Evolutionary conservation across 2,113 vertebrate species (phyloP).

Genomic region (Triplophysa dalaica): DNA sequence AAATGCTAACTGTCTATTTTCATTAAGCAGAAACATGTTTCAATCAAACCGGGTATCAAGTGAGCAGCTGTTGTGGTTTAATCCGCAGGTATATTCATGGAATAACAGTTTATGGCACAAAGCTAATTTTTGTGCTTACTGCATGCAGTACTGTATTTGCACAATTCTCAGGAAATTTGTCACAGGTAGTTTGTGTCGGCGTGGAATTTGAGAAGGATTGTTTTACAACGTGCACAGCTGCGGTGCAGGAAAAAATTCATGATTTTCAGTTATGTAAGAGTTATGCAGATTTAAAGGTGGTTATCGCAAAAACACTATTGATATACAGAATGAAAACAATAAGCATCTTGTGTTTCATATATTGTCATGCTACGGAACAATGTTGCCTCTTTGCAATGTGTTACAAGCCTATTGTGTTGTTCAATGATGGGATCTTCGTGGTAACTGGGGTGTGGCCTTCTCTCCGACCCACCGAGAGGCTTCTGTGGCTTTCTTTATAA

Average conservation of each 20-base stretch:
- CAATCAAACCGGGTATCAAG: slow-evolving; percentile 32
- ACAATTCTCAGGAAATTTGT: neutral
- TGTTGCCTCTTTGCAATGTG: no score
- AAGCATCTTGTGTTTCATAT: neutral
- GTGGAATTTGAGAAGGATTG: neutral
- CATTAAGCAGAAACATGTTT: slow-evolving; percentile 38
- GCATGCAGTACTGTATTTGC: neutral
- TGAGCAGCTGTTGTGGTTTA: neutral
- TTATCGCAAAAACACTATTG: neutral
- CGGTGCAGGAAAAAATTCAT: neutral
- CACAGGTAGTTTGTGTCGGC: neutral
- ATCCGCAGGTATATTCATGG: slow-evolving; percentile 12
- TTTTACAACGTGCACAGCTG: neutral
- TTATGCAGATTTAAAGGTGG: neutral
- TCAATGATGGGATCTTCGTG: no score
- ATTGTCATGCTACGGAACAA: no score
- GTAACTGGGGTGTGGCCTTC: neutral
- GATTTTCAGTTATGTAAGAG: no score
- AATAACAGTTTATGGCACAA: neutral
- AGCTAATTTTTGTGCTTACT: neutral
- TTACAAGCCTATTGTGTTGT: no score
- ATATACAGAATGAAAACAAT: neutral
- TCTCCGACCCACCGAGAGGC: slow-evolving; percentile 15
- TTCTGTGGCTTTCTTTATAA: slow-evolving; percentile 5
- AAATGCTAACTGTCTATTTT: slow-evolving; percentile 35